phyloP scores from a whole-genome alignment of 2,888 invertebrate species.

The Agriopis aurantiaria region DNA sequence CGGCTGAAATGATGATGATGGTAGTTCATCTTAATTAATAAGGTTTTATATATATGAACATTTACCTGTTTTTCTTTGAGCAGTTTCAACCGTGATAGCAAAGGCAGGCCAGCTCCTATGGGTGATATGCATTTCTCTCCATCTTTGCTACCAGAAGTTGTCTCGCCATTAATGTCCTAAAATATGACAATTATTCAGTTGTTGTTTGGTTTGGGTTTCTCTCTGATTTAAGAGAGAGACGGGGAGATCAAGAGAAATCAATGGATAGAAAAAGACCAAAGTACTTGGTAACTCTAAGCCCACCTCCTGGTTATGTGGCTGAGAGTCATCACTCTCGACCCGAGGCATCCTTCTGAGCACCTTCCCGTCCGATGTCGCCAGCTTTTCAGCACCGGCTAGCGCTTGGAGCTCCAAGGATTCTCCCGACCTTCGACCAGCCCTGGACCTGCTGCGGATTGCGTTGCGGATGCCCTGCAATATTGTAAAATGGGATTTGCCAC shows the following conservation, averaged over 20 bases:
- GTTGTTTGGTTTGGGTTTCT: no score
- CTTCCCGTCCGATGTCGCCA: constrained; percentile 77
- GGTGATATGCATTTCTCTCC: constrained; percentile 89
- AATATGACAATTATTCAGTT: not conserved
- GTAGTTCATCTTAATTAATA: not conserved
- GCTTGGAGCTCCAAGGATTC: constrained; percentile 88
- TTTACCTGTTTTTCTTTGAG: constrained; percentile 94
- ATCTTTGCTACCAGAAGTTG: constrained; percentile 80
- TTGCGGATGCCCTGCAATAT: constrained; percentile 85
- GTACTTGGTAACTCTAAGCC: not conserved
- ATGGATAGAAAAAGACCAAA: no score
- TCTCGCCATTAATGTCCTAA: constrained; percentile 78
- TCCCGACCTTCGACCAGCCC: constrained; percentile 85
- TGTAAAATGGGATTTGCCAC: not conserved
- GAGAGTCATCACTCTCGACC: constrained; percentile 90
- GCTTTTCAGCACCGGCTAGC: constrained; percentile 72
- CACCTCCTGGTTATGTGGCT: constrained; percentile 74
- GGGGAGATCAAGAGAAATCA: no score
- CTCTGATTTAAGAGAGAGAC: no score
- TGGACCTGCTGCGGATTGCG: constrained; percentile 85
- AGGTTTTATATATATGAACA: not conserved
- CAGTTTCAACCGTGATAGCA: constrained; percentile 91
- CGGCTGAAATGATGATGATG: no score
- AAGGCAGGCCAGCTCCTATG: constrained; percentile 93
- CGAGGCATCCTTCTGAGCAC: constrained; percentile 90